Evolutionary conservation across 2,888 invertebrate species (phyloP).

Genomic region (Euplagia quadripunctaria): DNA sequence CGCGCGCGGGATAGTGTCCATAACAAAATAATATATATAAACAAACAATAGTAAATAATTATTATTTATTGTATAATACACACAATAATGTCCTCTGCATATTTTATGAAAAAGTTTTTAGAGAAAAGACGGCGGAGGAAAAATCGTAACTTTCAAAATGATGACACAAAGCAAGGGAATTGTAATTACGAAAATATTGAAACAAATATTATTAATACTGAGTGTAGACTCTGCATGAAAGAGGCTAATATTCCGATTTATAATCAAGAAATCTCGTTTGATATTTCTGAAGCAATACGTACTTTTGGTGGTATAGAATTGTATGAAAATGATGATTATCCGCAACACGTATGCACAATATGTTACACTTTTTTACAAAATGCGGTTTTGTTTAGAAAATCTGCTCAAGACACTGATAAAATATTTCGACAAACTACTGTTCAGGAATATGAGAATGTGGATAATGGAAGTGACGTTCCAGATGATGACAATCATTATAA

Average conservation of each 20-base stretch:
- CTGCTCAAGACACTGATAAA: constrained; percentile 62
- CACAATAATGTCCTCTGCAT: constrained; percentile 16
- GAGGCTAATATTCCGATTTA: constrained; percentile 65
- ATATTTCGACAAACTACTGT: constrained; percentile 45
- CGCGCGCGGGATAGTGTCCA: too few species aligned
- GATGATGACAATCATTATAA: constrained; percentile 14
- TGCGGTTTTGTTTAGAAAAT: constrained; percentile 65
- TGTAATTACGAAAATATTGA: not conserved
- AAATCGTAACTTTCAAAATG: not conserved
- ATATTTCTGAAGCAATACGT: constrained; percentile 64
- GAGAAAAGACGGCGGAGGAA: constrained; percentile 22
- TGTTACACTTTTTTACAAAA: constrained; percentile 62
- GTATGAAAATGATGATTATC: constrained; percentile 59
- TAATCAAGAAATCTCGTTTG: constrained; percentile 39
- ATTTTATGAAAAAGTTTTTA: constrained; percentile 25
- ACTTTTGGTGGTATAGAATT: constrained; percentile 63
- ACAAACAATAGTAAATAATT: not conserved
- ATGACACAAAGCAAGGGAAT: not conserved
- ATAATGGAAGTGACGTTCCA: constrained; percentile 1
- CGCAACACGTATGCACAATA: constrained; percentile 64
- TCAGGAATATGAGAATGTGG: constrained; percentile 16
- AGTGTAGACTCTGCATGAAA: constrained; percentile 73
- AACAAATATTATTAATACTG: not conserved
- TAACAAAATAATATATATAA: too few species aligned
- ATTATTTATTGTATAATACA: not conserved